Evolutionary conservation across 2,888 invertebrate genomes (phyloP), one percentile per base, ranked within the genome.

Genomic region (Callosobruchus maculatus): DNA sequence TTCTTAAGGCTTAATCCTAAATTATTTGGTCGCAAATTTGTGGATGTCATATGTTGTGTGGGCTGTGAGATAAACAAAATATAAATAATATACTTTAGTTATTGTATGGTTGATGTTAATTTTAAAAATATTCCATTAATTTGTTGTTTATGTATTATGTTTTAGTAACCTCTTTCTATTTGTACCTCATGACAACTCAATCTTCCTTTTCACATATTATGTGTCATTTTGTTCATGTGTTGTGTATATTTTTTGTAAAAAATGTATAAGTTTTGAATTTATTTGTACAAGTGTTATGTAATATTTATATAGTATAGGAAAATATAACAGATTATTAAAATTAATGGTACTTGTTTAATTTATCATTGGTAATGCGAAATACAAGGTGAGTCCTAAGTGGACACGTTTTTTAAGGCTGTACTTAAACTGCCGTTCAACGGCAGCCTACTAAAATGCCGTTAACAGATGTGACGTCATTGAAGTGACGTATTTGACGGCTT

Each of bases 281-380:
- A 49, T 49, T 13, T 49, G 49, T 49, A 49, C 49, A 49, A 49
- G 49, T 49, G 49, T 49, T 49, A 49, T 49, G 49, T 49, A 49
- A 49, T 49, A 49, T 49, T 49, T 49, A 18, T 49, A 49, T 49
- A 49, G 49, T 49, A 49, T 49, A 49, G 49, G 49, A 49, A 49
- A 26, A 72, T 72, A 26, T 26, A 68, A 21, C 22, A 22, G 68
- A 66, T 69, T 31, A 20, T 70, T 67, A 49, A 31, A 71, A 71
- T 68, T 26, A 71, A 67, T 22, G 30, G 2, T 73, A 67, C 49
- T 21, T 20, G n/a, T 26, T 26, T 26, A 7, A 26, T n/a, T n/a
- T n/a, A n/a, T n/a, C n/a, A n/a, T n/a, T 5, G 30, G 3, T 30
- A 30, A 30, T 9, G 9, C 9, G 30, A 30, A 30, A 30, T 30